Evolutionary conservation across 2,113 vertebrate genomes (phyloP).

Genomic region (Prolemur simus): DNA sequence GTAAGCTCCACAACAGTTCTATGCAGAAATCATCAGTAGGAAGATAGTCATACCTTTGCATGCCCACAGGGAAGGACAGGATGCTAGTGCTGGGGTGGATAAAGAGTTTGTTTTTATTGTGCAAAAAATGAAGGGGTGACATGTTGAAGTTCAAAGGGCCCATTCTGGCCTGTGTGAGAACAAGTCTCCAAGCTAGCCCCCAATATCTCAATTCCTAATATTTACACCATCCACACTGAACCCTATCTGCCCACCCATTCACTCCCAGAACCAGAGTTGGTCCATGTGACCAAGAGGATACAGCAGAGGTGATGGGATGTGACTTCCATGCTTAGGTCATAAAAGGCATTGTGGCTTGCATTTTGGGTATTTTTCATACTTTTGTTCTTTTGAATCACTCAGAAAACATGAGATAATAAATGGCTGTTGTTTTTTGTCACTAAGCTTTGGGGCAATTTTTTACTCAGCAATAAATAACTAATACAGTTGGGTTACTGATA

Average conservation of each 20-base stretch:
- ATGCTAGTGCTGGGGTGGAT: no score
- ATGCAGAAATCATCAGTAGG: background rate
- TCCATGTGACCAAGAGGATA: background rate
- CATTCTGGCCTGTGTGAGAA: background rate
- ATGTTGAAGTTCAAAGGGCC: background rate
- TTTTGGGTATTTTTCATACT: background rate
- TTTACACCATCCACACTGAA: background rate
- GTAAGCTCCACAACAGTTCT: background rate
- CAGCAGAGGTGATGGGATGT: background rate
- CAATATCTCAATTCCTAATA: background rate
- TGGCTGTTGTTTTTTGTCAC: background rate
- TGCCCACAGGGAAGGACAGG: background rate
- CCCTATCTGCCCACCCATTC: rapidly evolving
- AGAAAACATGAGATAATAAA: background rate
- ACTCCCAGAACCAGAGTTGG: background rate
- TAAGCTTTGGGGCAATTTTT: background rate
- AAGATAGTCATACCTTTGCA: background rate
- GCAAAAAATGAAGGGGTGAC: background rate
- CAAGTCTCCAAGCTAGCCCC: background rate
- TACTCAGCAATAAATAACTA: background rate
- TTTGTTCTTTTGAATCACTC: background rate
- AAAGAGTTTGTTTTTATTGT: background rate
- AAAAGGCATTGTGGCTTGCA: background rate
- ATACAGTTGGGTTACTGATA: background rate
- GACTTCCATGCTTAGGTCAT: background rate